Base-by-base conservation (phyloP, 2,888 invertebrate species). In the Psococerastis gibbosa region DNA sequence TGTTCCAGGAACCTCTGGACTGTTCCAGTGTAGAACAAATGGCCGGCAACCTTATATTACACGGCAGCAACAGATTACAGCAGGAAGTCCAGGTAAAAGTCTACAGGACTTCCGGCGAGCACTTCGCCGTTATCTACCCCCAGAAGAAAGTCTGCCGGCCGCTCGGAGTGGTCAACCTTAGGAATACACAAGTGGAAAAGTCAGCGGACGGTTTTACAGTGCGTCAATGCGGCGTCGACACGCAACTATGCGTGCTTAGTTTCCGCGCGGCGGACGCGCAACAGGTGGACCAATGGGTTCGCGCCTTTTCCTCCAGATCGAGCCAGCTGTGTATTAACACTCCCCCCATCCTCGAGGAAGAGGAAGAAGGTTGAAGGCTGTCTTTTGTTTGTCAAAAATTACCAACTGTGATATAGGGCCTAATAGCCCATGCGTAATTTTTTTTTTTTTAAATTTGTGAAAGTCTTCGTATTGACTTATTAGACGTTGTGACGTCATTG, bases 111-210 rank as follows among this genome's bases (percentile, higher is more conserved):
- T 69, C 72, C 35, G 58, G 71, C 54, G 75, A 74, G 54, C 74
- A 75, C 52, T 75, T 75, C 52, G 73, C 72, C 2, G 74, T 73
- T 5, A 68, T 75, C 22, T 74, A 71, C 50, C 74, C 74, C 5
- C 68, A 71, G 56, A 73, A 73, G 59, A 69, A 73, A 53, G 62
- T 73, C 9, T 68, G 71, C 48, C 68, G 71, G 49, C 69, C 75
- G 0, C 59, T 71, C 31, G 72, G 73, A 0, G 73, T 74, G 2
- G 63, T 74, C 32, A 74, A 74, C 56, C 57, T 75, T 48, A 63
- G 68, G 51, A 73, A 72, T 52, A 72, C 73, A 9, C 61, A 59
- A n/a, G 65, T 71, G 35, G 71, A 73, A 50, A 63, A 65, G 41
- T 62, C 62, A 32, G 62, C 64, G 3, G 66, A 64, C 13, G 71